Evolutionary conservation across 2,113 vertebrate genomes (phyloP), one percentile per base, ranked within the genome.

Genomic region (Aldabrachelys gigantea): DNA sequence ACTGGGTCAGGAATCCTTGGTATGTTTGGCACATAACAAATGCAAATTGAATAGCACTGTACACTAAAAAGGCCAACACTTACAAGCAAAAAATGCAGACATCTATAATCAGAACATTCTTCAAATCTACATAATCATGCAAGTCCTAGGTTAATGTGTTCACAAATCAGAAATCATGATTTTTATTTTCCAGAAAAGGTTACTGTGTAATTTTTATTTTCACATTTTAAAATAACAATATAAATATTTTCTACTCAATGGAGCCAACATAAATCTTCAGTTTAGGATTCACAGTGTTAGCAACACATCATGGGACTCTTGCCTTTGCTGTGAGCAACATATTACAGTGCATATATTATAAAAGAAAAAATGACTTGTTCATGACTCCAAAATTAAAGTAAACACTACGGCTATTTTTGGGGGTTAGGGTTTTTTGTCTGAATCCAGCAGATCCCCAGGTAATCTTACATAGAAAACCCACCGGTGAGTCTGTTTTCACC

Each of bases 391-490:
- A 79, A 92, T 89, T 57, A 84, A 69, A 89, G 83, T 78, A 92
- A 97, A 88, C 57, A 62, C 87, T 4, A n/a, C 88, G 85, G 75
- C n/a, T 83, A 75, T 75, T 50, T 72, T 82, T 72, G 85, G 88
- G 85, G 85, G 85, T 91, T 93, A 82, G 53, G 65, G 81, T 4
- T 0, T 96, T 94, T 85, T 89, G 72, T 93, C 92, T 97, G 92
- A 92, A 84, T 96, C 81, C 47, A 92, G 89, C 88, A 25, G 47
- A 93, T 95, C 31, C 84, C 31, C 1, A 6, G 54, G 81, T 89
- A 90, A 91, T 19, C 94, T 95, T 87, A 79, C 79, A 75, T 9
- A 81, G 89, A 87, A 92, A 90, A 65, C 94, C 91, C n/a, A 83
- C 62, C 95, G 89, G 54, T 24, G 92, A 81, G 19, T 57, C 89